phyloP scores from a whole-genome alignment of 2,797 vertebrate species.

The Rallus crepitans region DNA sequence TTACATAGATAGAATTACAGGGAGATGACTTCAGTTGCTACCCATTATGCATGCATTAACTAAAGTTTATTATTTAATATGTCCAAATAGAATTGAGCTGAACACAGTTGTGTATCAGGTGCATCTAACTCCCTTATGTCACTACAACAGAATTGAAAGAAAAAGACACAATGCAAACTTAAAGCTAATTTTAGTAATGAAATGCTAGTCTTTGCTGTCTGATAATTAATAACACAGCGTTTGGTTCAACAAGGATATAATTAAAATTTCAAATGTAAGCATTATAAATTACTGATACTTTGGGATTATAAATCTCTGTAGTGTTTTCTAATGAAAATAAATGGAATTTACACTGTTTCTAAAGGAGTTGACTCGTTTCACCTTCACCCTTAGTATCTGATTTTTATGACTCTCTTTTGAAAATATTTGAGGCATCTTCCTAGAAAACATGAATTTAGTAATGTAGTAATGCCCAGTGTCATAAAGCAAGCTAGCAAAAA shows the following conservation, averaged over 20 bases:
- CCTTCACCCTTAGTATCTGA: background rate
- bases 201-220: background rate
- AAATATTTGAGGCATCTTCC: background rate
- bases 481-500: background rate
- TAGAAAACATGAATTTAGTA: background rate
- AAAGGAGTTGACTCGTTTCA: constrained; percentile 4
- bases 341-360: constrained; percentile 14
- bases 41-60: rapidly evolving
- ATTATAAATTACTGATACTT: constrained; percentile 23
- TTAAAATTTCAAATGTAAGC: constrained; percentile 57
- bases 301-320: constrained; percentile 29
- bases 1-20: rapidly evolving
- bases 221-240: constrained; percentile 20
- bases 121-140: background rate
- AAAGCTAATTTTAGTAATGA: background rate
- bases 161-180: background rate
- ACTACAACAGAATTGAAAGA: background rate
- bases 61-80: background rate
- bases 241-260: constrained; percentile 32
- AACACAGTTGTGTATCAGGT: background rate
- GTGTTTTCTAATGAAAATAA: constrained; percentile 43
- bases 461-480: background rate
- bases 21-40: background rate
- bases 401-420: background rate
- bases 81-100: background rate